phyloP scores from a whole-genome alignment of 1,140 invertebrate species.

The Drosophila parabipectinata region DNA sequence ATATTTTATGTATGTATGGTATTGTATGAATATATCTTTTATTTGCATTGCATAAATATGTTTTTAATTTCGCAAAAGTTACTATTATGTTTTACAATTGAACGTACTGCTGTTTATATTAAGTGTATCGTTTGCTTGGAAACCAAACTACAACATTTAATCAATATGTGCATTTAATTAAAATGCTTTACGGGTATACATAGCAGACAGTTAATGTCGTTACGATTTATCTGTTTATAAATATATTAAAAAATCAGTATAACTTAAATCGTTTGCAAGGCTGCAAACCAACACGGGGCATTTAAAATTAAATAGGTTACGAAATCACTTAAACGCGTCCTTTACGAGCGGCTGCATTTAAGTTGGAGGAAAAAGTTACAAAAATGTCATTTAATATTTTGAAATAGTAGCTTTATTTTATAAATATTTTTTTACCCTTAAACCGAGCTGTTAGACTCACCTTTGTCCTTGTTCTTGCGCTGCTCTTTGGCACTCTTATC shows the following conservation, averaged over 20 bases:
- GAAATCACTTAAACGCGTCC: conserved; percentile 77
- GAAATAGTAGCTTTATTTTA: background rate
- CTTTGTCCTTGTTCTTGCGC: conserved; percentile 84
- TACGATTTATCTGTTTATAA: conserved; percentile 35
- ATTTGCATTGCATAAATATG: conserved; percentile 51
- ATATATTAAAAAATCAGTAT: conserved; percentile 53
- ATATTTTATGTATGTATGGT: conserved; percentile 49
- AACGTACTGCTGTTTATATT: conserved; percentile 43
- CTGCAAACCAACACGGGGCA: conserved; percentile 54
- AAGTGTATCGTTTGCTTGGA: conserved; percentile 58
- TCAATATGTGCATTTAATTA: conserved; percentile 61
- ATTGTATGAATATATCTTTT: conserved; percentile 47
- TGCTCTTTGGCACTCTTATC: conserved; percentile 83
- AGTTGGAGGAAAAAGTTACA: conserved; percentile 15
- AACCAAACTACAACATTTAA: conserved; percentile 76
- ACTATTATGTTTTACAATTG: conserved; percentile 41
- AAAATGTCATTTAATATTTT: background rate
- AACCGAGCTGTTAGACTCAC: conserved; percentile 28
- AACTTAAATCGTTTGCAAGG: conserved; percentile 39
- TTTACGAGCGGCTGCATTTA: conserved; percentile 72
- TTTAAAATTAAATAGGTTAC: conserved; percentile 47
- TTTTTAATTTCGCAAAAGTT: conserved; percentile 42
- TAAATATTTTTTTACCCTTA: background rate
- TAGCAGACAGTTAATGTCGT: conserved; percentile 49
- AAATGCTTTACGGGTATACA: conserved; percentile 66